Conservation (phyloP, 53 echinoderm and acorn worm species). For the Henricia sp. region DNA sequence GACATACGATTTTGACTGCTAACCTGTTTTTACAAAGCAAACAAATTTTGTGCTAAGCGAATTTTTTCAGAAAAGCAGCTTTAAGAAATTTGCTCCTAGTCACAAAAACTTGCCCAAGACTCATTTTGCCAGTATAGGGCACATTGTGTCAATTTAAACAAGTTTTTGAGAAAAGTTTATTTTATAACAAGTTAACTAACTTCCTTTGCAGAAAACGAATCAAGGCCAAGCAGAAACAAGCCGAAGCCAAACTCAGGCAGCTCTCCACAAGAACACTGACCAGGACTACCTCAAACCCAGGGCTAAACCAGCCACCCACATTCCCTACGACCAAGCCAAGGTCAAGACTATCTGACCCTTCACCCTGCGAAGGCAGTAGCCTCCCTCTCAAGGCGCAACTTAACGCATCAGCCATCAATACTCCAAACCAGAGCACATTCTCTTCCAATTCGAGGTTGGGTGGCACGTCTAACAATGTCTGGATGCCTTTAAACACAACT, state of each 20-base stretch:
- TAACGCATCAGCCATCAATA: conserved; percentile 13
- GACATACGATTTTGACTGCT: too few relatives aligned
- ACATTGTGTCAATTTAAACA: too few relatives aligned
- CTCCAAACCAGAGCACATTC: conserved; percentile 22
- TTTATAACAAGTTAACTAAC: too few relatives aligned
- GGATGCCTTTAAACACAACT: conserved; percentile 5
- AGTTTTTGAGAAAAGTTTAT: too few relatives aligned
- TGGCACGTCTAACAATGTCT: neutral
- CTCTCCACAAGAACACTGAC: neutral
- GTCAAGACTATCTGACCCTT: conserved; percentile 37
- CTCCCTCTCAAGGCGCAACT: conserved; percentile 12
- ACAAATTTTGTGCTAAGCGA: too few relatives aligned
- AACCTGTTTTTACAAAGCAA: too few relatives aligned
- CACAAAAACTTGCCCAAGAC: too few relatives aligned
- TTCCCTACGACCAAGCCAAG: neutral
- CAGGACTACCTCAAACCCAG: neutral
- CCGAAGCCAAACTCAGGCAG: conserved; percentile 67
- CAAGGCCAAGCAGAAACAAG: conserved; percentile 86
- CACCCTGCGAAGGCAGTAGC: conserved; percentile 1
- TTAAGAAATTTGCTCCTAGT: too few relatives aligned
- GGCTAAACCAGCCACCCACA: neutral
- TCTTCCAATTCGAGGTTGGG: conserved; percentile 4
- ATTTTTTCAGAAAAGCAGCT: too few relatives aligned
- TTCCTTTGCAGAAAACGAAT: conserved; percentile 79
- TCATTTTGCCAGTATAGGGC: too few relatives aligned